phyloP scores from a whole-genome alignment of 2,113 vertebrate genomes.

The Andinoacara biseriatus region DNA sequence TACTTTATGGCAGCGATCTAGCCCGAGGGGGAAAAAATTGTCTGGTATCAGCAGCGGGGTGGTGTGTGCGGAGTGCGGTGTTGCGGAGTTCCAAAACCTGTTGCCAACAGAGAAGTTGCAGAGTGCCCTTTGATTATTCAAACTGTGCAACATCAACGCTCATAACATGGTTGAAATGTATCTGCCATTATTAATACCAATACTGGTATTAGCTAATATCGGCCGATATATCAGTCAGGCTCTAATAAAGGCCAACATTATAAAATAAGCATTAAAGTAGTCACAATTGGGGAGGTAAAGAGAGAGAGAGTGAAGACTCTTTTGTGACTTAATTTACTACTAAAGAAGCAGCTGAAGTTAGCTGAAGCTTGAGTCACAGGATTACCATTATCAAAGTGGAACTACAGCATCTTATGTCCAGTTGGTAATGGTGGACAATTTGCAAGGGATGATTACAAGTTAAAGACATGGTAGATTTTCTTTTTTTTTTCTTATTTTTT shows the following conservation, averaged over 20 bases:
- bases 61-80: too few species aligned
- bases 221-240: too few species aligned
- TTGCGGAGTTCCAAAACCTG: not conserved
- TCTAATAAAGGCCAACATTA: not conserved
- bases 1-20: too few species aligned
- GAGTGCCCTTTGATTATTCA: not conserved
- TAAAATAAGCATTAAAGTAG: not conserved
- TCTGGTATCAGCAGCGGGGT: too few species aligned
- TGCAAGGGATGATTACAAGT: constrained; percentile 20
- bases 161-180: not conserved
- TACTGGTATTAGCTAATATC: too few species aligned
- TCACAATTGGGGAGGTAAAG: too few species aligned
- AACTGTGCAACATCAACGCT: not conserved
- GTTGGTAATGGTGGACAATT: constrained; percentile 10
- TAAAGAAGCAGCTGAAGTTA: not conserved
- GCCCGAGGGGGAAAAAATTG: too few species aligned
- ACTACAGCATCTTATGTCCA: not conserved
- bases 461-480: constrained; percentile 12
- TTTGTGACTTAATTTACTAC: not conserved
- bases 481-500: too few species aligned
- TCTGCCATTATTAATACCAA: not conserved
- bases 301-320: too few species aligned
- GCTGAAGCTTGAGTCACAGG: constrained; percentile 8
- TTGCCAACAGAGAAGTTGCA: not conserved
- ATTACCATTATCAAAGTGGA: constrained; percentile 33